Evolutionary conservation across 2,888 invertebrate genomes (phyloP), one percentile per base, ranked within the genome.

Genomic region (Apamea epomidion): DNA sequence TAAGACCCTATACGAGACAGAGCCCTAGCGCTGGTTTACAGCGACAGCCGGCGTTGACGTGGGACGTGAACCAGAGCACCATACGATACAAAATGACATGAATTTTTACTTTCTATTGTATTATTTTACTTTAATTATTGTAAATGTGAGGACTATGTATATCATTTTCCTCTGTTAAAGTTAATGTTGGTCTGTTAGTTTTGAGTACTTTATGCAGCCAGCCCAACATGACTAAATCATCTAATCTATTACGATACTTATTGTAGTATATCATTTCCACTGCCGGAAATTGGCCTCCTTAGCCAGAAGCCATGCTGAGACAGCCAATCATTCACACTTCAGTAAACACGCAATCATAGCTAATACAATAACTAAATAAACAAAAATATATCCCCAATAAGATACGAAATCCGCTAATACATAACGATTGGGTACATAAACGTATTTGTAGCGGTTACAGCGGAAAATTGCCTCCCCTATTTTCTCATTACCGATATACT

Each of bases 391-490:
- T 51, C 69, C 65, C 16, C 48, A 80, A 80, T 80, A 86, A 78
- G 72, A 85, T 74, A 75, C 62, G 3, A 73, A 86, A 84, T 78
- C 80, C 64, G 51, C 51, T 86, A 86, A 87, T 83, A 85, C 70
- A 82, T 78, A 84, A 69, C 74, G 80, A 80, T 80, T 76, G 76
- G 81, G 45, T 81, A 86, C 76, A 86, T 85, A 84, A 87, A 80
- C 79, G 76, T 87, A 87, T 88, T 88, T 85, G 78, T 70, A 76
- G 54, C 75, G 75, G 79, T 71, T 87, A 82, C 80, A 70, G 80
- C 88, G 87, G 85, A 88, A 88, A 88, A 88, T 88, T 88, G 83
- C 80, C 74, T 85, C 32, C 69, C 65, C 80, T 75, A 82, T 81
- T 81, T 87, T 82, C 78, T 87, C 70, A 88, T 87, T 86, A 83